These are phyloP conservation scores for Oligia fasciuncula DNA, from an alignment of 2,888 invertebrate genomes.

Conservation along the genomic window DNA sequence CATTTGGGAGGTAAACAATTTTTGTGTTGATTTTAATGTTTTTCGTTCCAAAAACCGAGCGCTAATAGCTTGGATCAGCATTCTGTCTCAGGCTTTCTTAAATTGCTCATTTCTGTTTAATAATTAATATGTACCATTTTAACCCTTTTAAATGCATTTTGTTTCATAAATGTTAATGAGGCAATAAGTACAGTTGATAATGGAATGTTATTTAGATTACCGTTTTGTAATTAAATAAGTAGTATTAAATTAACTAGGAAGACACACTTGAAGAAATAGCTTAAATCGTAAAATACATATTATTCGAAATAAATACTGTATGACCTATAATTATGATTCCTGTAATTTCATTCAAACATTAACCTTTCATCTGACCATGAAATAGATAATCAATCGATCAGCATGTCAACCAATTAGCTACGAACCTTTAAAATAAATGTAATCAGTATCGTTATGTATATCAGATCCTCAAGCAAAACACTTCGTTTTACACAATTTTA, in stretches of 20 bases:
- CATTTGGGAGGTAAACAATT: background rate
- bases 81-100: background rate
- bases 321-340: background rate
- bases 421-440: constrained; percentile 4
- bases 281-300: background rate
- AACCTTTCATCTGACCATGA: background rate
- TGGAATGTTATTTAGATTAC: constrained; percentile 3
- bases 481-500: constrained; percentile 15
- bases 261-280: constrained; percentile 19
- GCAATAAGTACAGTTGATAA: background rate
- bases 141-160: constrained; percentile 6
- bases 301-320: background rate
- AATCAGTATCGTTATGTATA: constrained; percentile 29
- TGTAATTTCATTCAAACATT: background rate
- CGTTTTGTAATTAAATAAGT: background rate
- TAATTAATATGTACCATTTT: background rate
- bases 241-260: constrained; percentile 18
- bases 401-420: background rate
- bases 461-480: constrained; percentile 29
- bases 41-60: background rate
- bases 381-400: constrained; percentile 15
- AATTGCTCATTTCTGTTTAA: background rate
- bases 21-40: background rate
- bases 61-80: background rate
- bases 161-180: background rate